Evolutionary conservation across 92 coral and sea anemone genomes (phyloP), one percentile per base, ranked within the genome.

Genomic region (Nematostella vectensis): DNA sequence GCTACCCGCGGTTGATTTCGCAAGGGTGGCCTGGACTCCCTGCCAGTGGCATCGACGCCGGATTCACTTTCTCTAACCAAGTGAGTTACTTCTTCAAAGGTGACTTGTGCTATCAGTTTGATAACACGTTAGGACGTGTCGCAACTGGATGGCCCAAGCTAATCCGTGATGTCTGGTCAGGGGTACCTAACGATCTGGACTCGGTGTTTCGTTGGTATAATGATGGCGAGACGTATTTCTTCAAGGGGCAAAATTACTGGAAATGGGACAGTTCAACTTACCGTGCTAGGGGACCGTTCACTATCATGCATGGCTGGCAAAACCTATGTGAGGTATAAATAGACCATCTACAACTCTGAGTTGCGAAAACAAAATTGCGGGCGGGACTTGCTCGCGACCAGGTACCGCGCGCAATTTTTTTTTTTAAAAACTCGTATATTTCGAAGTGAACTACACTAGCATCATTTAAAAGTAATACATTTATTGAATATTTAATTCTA

Each of bases 1-100:
- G 31, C 21, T 82, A 77, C 47, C 89, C 84, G 11, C 27, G 58
- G 38, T 12, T 22, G n/a, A 83, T 88, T 1, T 53, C 83, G 0
- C 43, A 29, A 2, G 93, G 86, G 4, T 88, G 96, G 96, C 88
- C 73, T 10, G 91, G 91, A 1, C 47, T 83, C 3, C 93, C 91
- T 6, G 63, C 70, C 56, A 9, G 17, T 17, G 63, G 59, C 13
- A 76, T 77, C 18, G 88, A 88, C 31, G 96, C 96, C 10, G 83
- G 78, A 6, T 31, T 83, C 15, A 44, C 82, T 4, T 45, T 52
- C 31, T 39, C 21, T 11, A 16, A 57, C 44, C 0, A 3, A 1
- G 26, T 47, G 4, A 79, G 81, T 38, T 88, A 72, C 50, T 88
- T 88, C 67, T 83, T 88, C 31, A 88, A 88, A 57, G 96, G 78